Base-by-base conservation (phyloP, 2,113 vertebrate species). In the Scomber colias region DNA sequence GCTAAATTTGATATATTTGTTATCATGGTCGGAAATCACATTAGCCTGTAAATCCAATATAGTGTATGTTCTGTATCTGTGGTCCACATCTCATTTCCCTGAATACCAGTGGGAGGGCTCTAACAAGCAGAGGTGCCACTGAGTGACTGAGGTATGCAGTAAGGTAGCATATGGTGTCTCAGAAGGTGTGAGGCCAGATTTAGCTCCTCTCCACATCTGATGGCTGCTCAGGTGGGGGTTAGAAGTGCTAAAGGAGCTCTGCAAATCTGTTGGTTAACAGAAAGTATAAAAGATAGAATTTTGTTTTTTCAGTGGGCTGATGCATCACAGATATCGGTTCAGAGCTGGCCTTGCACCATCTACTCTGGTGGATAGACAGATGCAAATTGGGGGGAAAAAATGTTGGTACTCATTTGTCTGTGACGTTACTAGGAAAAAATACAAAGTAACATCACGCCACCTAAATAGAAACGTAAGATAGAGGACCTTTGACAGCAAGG, bases 141-240 rank as follows among this genome's bases (percentile, higher is more conserved):
- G 50, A 14, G 55, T 54, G 50, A 79, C 40, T 35, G 50, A 83
- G 45, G 51, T 72, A 40, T 35, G 21, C 56, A 46, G 56, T 6
- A 27, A 68, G 61, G 56, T 51, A 49, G 48, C 80, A 82, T 77
- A 72, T 75, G 84, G 82, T 67, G 66, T 57, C 69, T 66, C 44
- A 44, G 50, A 76, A 80, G 17, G 80, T 88, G 79, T 83, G 49
- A 85, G 27, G 72, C 70, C 72, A 4, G 12, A 80, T 84, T 85
- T 87, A 89, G 82, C 65, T 83, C 45, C 19, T 75, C n/a, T 66
- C 19, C 66, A 74, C 50, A 49, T 76, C 54, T 75, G 72, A 73
- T 53, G 72, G 56, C 48, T 57, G 44, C 71, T 68, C 50, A 54
- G 49, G 15, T 13, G 54, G 53, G 46, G 64, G 27, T 48, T 16